Evolutionary conservation across 2,113 vertebrate species (phyloP).

Genomic region (Aviceda subcristata): DNA sequence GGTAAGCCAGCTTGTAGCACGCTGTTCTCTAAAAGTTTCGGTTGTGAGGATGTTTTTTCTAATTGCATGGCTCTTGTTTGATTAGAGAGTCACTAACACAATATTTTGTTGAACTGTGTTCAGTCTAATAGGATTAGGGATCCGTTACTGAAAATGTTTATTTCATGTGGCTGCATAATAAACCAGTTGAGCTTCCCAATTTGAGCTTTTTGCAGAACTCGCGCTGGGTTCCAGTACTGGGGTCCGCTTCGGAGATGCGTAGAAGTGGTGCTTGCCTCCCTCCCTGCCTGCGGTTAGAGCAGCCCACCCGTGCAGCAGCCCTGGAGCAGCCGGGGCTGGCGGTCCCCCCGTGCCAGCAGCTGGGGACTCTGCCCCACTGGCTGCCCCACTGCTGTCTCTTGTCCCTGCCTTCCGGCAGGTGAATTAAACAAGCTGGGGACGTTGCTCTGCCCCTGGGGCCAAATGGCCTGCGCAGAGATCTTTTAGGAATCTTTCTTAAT

Average conservation of each 20-base stretch:
- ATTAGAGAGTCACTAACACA: background rate
- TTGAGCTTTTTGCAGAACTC: background rate
- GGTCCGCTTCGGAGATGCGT: too few species aligned
- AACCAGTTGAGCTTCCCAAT: background rate
- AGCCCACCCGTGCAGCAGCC: background rate
- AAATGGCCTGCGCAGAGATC: accelerated
- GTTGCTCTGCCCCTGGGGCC: background rate
- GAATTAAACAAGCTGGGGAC: background rate
- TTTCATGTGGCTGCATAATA: background rate
- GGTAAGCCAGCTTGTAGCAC: background rate
- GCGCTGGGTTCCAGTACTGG: background rate
- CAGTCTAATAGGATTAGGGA: background rate
- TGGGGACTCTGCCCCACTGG: accelerated
- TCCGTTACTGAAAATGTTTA: background rate
- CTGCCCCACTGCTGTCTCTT: background rate
- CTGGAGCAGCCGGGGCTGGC: background rate
- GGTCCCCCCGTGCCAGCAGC: background rate
- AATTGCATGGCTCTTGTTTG: background rate
- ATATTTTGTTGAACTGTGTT: background rate
- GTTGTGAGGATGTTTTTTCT: background rate
- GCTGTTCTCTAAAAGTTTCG: background rate
- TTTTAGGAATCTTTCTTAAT: background rate
- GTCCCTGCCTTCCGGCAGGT: accelerated
- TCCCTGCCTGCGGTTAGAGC: background rate
- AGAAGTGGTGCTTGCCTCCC: too few species aligned